Evolutionary conservation across 2,113 vertebrate species (phyloP).

Genomic region (Poicephalus meyeri): DNA sequence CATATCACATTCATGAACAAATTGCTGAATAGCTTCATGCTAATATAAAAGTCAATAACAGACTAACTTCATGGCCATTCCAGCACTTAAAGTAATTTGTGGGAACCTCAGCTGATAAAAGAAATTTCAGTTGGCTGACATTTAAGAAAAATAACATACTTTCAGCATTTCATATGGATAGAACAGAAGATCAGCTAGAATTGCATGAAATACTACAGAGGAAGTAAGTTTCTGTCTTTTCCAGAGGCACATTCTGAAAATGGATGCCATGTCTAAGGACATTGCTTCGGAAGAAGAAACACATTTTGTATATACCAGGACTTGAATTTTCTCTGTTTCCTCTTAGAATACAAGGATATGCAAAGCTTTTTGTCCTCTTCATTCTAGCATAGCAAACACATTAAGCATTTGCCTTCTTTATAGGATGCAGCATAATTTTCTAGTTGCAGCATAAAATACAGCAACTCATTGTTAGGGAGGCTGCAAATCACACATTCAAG

Average conservation of each 20-base stretch:
- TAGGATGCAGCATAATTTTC: not conserved
- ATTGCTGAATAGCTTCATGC: not conserved
- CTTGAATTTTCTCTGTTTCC: not conserved
- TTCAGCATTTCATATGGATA: not conserved
- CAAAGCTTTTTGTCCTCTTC: not conserved
- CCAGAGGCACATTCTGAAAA: not conserved
- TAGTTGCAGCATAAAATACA: not conserved
- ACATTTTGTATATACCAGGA: not conserved
- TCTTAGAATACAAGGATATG: not conserved
- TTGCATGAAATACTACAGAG: not conserved
- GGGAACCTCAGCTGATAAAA: not conserved
- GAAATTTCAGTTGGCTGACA: not conserved
- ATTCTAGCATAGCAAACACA: not conserved
- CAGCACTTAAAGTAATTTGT: not conserved
- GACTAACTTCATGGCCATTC: not conserved
- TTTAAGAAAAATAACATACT: not conserved
- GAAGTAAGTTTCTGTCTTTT: not conserved
- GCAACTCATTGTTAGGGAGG: not conserved
- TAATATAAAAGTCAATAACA: not conserved
- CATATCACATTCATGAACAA: not conserved
- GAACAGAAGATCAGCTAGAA: not conserved
- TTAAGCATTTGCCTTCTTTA: not conserved
- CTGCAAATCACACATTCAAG: not conserved
- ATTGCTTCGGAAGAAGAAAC: not conserved
- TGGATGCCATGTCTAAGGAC: not conserved